Evolutionary conservation across 2,797 vertebrate genomes (phyloP), one percentile per base, ranked within the genome.

Genomic region (Mormyrops attenuatus): DNA sequence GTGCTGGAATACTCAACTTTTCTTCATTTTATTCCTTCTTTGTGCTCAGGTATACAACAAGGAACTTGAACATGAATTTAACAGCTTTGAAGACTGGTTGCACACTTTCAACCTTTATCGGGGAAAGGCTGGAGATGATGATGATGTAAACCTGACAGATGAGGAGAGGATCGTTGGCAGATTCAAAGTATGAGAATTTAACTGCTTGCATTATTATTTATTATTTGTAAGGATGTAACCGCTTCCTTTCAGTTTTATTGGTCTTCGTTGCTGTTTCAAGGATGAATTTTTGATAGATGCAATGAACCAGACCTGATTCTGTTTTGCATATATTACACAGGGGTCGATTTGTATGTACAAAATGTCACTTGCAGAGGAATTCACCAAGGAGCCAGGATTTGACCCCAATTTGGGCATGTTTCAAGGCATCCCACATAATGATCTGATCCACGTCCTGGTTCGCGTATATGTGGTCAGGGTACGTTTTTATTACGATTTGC

Each of bases 271-370:
- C 38, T 80, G 17, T 80, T 80, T 34, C 5, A n/a, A 1, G 17
- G 4, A 38, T 47, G 11, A 17, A 15, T 73, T 66, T 88, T 11
- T 85, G 20, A 52, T 49, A 30, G 22, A 52, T 52, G 44, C 47
- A 49, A 26, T 52, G 49, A 49, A 52, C 84, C 49, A 13, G 84
- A 85, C 9, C 84, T 85, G 47, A 52, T 57, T 5, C 52, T 57
- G 85, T 57, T 34, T 38, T 20, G 50, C 26, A 34, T 11, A 2
- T 26, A n/a, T 69, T 44, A 85, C 63, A 20, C 90, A 99, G 99
- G 99, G 98, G 52, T 99, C 99, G 89, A 92, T 99, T 90, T 99
- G 98, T 0, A 97, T 99, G 92, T 99, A 99, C 95, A 99, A 99
- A 94, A 95, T 99, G 34, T 98, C 98, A 0, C 96, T 99, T 5